phyloP scores from a whole-genome alignment of 2,113 vertebrate species.

The Sturnira hondurensis region DNA sequence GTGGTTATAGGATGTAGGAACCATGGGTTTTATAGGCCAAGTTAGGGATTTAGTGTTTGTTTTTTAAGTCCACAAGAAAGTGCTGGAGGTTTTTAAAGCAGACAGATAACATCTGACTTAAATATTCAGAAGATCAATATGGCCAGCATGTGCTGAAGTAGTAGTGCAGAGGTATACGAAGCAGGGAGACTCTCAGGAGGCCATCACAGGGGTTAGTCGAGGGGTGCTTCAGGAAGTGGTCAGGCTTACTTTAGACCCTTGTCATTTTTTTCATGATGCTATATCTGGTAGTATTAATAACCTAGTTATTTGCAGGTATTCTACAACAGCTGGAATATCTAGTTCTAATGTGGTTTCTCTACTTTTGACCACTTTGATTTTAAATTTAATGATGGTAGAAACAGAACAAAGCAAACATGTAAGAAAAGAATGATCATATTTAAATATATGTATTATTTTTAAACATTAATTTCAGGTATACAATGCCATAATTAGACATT shows the following conservation, averaged over 20 bases:
- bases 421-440: neutral
- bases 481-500: neutral
- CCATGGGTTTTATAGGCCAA: too few species aligned
- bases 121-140: neutral
- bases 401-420: neutral
- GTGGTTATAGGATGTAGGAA: neutral
- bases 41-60: neutral
- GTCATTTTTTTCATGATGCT: neutral
- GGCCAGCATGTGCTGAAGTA: neutral
- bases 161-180: neutral
- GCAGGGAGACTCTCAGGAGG: neutral
- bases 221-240: neutral
- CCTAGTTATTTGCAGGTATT: neutral
- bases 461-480: neutral
- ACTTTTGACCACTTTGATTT: neutral
- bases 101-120: neutral
- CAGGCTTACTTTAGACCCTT: neutral
- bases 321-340: neutral
- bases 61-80: neutral
- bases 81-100: neutral
- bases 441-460: too few species aligned
- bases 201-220: too few species aligned
- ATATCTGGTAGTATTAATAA: too few species aligned
- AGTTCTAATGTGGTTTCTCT: neutral
- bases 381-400: neutral